Evolutionary conservation across 2,888 invertebrate species (phyloP).

Genomic region (Odontothrips loti): DNA sequence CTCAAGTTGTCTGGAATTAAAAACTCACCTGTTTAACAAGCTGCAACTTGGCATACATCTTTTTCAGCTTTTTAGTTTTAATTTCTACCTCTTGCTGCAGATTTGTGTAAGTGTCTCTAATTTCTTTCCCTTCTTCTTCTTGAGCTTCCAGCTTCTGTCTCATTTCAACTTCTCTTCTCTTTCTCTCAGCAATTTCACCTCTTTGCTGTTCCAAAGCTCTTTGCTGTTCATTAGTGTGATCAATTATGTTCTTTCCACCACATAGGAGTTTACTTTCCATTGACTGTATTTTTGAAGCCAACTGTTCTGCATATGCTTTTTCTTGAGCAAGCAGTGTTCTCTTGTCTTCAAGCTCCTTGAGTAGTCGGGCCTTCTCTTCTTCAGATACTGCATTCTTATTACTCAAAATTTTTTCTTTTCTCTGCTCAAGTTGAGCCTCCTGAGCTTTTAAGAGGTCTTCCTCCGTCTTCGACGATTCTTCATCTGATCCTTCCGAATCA

Average conservation of each 20-base stretch:
- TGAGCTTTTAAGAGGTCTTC: conserved; percentile 37
- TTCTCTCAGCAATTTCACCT: conserved; percentile 78
- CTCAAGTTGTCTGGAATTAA: conserved; percentile 48
- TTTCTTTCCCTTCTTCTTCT: conserved; percentile 86
- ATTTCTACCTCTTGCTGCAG: conserved; percentile 96
- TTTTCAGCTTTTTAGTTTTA: conserved; percentile 89
- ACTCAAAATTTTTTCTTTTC: conserved; percentile 38
- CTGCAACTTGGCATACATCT: conserved; percentile 79
- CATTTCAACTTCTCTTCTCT: conserved; percentile 76
- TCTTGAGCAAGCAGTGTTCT: conserved; percentile 47
- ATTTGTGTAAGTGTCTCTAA: conserved; percentile 84
- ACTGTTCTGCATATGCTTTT: conserved; percentile 62
- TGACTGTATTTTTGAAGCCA: conserved; percentile 72
- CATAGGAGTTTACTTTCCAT: conserved; percentile 92
- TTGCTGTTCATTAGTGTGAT: conserved; percentile 93
- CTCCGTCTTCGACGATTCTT: conserved; percentile 37
- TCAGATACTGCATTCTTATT: conserved; percentile 39
- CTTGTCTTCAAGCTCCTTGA: conserved; percentile 48
- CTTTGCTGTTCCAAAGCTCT: conserved; percentile 78
- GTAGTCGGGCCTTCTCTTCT: conserved; percentile 45
- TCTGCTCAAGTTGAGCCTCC: conserved; percentile 37
- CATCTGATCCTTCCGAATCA: conserved; percentile 45
- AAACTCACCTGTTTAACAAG: conserved; percentile 46
- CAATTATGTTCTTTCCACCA: conserved; percentile 91
- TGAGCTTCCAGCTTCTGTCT: conserved; percentile 88